phyloP scores from a whole-genome alignment of 2,797 vertebrate species.

The Halcyon badia region DNA sequence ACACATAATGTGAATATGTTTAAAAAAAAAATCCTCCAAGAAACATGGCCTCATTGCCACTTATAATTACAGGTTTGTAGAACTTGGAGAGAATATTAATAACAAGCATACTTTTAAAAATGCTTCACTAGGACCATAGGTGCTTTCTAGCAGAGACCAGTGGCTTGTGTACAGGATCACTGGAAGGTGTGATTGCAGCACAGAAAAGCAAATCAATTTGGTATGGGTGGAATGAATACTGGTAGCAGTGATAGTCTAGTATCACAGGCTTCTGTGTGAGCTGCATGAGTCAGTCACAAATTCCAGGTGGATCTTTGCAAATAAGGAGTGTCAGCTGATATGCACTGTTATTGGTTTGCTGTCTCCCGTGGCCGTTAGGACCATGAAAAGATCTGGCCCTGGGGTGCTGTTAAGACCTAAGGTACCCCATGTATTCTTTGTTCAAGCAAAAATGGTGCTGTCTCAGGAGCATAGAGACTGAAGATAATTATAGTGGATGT shows the following conservation, averaged over 20 bases:
- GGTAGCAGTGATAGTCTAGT: not conserved
- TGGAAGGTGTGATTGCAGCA: not conserved
- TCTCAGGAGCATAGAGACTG: not conserved
- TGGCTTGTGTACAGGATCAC: not conserved
- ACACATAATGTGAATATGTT: not conserved
- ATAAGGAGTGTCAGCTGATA: not conserved
- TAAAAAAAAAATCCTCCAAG: not conserved
- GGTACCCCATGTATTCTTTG: not conserved
- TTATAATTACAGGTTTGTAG: not conserved
- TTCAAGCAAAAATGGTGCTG: not conserved
- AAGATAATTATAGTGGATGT: not conserved
- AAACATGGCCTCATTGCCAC: not conserved
- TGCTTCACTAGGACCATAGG: not conserved
- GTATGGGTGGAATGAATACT: not conserved
- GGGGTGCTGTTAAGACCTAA: not conserved
- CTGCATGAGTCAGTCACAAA: not conserved
- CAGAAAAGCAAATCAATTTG: not conserved
- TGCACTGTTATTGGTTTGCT: not conserved
- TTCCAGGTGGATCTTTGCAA: not conserved
- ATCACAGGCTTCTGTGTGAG: not conserved
- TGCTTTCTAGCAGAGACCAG: not conserved
- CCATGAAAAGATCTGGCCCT: not conserved
- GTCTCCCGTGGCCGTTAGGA: not conserved
- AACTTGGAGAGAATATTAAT: constrained; percentile 14
- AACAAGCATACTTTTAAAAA: not conserved